phyloP scores from a whole-genome alignment of 1,140 invertebrate species.

The Cherax destructor region DNA sequence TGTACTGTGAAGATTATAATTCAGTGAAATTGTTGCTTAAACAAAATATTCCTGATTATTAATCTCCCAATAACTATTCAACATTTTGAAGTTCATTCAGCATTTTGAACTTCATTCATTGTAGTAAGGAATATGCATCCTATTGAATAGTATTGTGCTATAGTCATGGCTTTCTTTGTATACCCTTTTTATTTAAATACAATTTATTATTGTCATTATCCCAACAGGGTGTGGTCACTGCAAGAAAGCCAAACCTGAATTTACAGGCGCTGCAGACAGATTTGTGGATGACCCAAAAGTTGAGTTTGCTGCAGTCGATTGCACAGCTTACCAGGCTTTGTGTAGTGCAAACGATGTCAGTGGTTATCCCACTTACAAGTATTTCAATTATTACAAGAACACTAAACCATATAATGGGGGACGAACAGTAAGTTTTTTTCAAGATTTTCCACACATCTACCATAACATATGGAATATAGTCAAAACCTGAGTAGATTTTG shows the following conservation, averaged over 20 bases:
- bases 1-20: too few species aligned
- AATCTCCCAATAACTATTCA: too few species aligned
- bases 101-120: too few species aligned
- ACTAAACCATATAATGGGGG: slow-evolving; percentile 83
- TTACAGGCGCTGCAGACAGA: slow-evolving; percentile 83
- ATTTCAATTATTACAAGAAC: slow-evolving; percentile 90
- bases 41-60: too few species aligned
- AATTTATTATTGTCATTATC: not conserved
- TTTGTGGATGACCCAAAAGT: slow-evolving; percentile 80
- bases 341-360: slow-evolving; percentile 85
- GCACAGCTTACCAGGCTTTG: slow-evolving; percentile 81
- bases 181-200: not conserved
- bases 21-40: too few species aligned
- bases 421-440: slow-evolving; percentile 77
- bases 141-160: too few species aligned
- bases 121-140: too few species aligned
- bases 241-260: slow-evolving; percentile 91
- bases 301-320: slow-evolving; percentile 89
- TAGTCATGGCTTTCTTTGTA: not conserved
- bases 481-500: too few species aligned
- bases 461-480: too few species aligned
- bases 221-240: slow-evolving; percentile 92
- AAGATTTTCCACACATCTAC: not conserved
- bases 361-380: slow-evolving; percentile 91
- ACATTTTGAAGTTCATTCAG: too few species aligned